phyloP scores from a whole-genome alignment of 2,797 vertebrate genomes.

The Fundulus diaphanus region DNA sequence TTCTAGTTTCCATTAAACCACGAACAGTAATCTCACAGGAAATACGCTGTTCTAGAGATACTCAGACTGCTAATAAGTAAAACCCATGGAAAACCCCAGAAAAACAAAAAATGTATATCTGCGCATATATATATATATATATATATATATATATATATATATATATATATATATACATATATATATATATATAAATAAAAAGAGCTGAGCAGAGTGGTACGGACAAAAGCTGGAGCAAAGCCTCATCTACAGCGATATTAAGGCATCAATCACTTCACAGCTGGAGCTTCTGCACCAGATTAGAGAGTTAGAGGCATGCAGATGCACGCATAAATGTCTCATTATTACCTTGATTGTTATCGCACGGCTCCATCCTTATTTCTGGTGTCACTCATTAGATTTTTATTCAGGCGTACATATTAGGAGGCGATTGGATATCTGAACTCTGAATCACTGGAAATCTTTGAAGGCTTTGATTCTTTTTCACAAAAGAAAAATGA shows the following conservation, averaged over 20 bases:
- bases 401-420: background rate
- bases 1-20: slow-evolving; percentile 1
- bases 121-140: no score
- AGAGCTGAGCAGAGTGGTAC: background rate
- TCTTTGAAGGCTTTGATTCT: background rate
- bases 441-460: background rate
- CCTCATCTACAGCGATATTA: background rate
- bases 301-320: background rate
- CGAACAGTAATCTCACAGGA: background rate
- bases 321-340: slow-evolving; percentile 1
- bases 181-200: background rate
- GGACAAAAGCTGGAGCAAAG: slow-evolving; percentile 3
- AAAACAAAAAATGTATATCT: background rate
- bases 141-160: no score
- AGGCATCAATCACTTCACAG: slow-evolving; percentile 11
- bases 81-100: background rate
- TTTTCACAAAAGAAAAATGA: slow-evolving; percentile 4
- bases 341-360: background rate
- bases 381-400: background rate
- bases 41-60: background rate
- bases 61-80: background rate
- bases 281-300: slow-evolving; percentile 10
- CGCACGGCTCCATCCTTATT: background rate
- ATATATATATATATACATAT: no score
- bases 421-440: background rate